These are phyloP conservation scores for Allolobophora icterica DNA, from an alignment of 2,888 invertebrate genomes.

Conservation along the genomic window DNA sequence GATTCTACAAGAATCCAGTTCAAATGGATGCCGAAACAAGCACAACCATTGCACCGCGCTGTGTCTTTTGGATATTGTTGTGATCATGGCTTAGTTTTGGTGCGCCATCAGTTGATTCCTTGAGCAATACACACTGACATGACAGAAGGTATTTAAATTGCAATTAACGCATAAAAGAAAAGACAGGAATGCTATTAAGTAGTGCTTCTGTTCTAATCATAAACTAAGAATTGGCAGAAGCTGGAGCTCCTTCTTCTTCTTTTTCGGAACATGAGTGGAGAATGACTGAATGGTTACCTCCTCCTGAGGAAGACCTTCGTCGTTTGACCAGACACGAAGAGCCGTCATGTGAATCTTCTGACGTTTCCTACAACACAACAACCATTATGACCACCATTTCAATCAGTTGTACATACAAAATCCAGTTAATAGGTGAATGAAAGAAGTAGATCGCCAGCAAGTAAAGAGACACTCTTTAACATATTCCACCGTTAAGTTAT, in stretches of 20 bases:
- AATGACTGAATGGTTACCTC: constrained; percentile 66
- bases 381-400: neutral
- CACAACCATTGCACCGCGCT: too few species aligned
- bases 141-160: too few species aligned
- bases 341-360: constrained; percentile 91
- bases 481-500: too few species aligned
- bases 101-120: too few species aligned
- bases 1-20: too few species aligned
- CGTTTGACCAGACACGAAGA: constrained; percentile 90
- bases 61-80: too few species aligned
- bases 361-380: constrained; percentile 70
- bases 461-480: too few species aligned
- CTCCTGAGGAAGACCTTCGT: constrained; percentile 93
- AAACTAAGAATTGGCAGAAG: neutral
- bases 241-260: neutral
- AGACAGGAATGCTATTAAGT: neutral
- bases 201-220: neutral
- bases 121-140: too few species aligned
- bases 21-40: too few species aligned
- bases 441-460: too few species aligned
- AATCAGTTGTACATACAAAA: neutral
- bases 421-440: too few species aligned
- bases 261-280: neutral
- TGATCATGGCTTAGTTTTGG: too few species aligned
- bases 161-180: neutral